Percentiles rank a stretch among this genome's conserved stretches.
phyloP scores from a whole-genome alignment of 2,797 vertebrate genomes.

The Sebastiscus albofasciatus region DNA sequence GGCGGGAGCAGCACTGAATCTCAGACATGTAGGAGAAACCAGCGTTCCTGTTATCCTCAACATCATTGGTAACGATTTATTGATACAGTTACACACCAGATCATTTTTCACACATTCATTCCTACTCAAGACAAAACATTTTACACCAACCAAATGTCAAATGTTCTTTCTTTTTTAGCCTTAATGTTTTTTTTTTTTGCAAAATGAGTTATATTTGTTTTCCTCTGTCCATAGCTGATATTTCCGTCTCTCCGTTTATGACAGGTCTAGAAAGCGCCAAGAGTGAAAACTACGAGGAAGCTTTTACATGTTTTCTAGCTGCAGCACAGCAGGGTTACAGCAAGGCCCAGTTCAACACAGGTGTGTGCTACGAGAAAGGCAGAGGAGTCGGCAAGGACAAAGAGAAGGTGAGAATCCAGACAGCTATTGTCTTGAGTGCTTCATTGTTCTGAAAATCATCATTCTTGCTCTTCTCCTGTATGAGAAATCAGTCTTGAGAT shows the following conservation, averaged over 20 bases:
- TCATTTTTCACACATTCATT: not conserved
- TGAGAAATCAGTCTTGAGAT: not conserved
- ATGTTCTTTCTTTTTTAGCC: not conserved
- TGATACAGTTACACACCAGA: not conserved
- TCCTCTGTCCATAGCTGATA: not conserved
- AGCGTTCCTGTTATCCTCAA: constrained; percentile 88
- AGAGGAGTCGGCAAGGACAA: constrained; percentile 84
- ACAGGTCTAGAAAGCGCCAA: constrained; percentile 89
- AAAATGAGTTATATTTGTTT: not conserved
- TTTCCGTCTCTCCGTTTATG: not conserved
- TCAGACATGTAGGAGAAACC: constrained; percentile 84
- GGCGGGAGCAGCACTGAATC: constrained; percentile 81
- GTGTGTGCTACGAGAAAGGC: constrained; percentile 92
- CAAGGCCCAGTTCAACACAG: constrained; percentile 94
- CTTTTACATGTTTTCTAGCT: constrained; percentile 89
- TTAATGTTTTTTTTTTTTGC: not conserved
- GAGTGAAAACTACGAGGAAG: constrained; percentile 74
- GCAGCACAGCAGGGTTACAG: constrained; percentile 89
- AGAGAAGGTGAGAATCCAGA: constrained; percentile 80
- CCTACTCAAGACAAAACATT: not conserved
- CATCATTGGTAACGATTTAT: constrained; percentile 78
- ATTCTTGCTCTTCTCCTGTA: not conserved
- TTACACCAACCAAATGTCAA: not conserved
- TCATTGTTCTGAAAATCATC: not conserved
- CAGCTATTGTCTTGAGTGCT: not conserved